A percentile compares a stretch with the other conserved stretches of the same genome.
phyloP scores from a whole-genome alignment of 2,797 vertebrate species.

The Ispidina lecontei region DNA sequence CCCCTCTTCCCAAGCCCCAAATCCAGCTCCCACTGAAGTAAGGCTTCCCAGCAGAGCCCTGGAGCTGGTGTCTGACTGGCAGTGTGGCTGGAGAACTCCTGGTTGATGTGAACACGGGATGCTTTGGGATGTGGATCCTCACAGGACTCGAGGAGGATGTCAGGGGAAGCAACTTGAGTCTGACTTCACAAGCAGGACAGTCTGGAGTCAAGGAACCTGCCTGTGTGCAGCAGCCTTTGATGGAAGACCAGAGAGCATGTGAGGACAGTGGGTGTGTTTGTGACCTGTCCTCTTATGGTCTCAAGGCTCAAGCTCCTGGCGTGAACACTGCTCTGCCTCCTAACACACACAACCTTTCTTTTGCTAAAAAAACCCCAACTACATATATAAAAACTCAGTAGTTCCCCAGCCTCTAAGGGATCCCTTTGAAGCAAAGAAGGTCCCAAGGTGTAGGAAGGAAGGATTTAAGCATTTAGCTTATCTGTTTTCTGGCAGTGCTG shows the following conservation, averaged over 20 bases:
- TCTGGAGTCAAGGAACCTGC: neutral
- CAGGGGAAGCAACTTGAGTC: neutral
- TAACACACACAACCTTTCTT: neutral
- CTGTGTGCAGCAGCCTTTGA: accelerated
- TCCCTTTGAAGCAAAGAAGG: slow-evolving; percentile 28
- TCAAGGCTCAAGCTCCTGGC: neutral
- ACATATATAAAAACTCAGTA: neutral
- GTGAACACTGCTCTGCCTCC: neutral
- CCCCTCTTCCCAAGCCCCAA: neutral
- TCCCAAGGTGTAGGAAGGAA: slow-evolving; percentile 38
- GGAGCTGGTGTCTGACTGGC: neutral
- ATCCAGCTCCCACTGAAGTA: neutral
- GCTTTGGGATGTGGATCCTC: neutral
- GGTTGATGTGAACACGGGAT: neutral
- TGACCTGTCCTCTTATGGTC: neutral
- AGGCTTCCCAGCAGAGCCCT: neutral
- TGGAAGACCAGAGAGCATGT: accelerated
- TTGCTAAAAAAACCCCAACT: neutral
- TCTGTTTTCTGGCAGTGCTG: slow-evolving; percentile 23
- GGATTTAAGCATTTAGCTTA: slow-evolving; percentile 52
- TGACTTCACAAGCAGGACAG: neutral
- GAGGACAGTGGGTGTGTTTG: neutral
- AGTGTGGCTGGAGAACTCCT: neutral
- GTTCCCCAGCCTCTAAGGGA: neutral
- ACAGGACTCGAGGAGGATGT: neutral